Base-by-base conservation (phyloP, 2,797 vertebrate species). In the Anabas testudineus region DNA sequence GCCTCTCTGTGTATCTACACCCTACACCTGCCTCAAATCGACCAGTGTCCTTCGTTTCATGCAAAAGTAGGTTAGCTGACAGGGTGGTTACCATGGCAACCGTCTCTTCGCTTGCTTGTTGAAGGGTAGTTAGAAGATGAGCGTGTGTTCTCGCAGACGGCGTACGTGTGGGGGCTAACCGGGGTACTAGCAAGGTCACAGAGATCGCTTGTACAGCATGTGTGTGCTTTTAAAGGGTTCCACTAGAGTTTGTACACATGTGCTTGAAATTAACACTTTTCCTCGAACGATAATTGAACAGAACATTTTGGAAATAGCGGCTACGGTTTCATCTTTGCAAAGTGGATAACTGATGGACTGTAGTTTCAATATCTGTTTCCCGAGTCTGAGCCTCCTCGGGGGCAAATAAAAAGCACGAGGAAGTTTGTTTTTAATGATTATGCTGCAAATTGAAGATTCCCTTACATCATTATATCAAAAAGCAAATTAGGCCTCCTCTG, bases 71-170 rank as follows among this genome's bases (percentile, higher is more conserved):
- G 90, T 92, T 91, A 90, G 86, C 87, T 90, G 88, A 94, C 87
- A 81, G 75, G n/a, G 83, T 83, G 86, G 87, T 94, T 90, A 89
- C 93, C 90, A 92, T 93, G 90, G 92, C 81, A 93, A 94, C 93
- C 74, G 1, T 64, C 55, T 90, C 72, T 86, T 85, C 84, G 83
- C 85, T 90, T 90, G 74, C 66, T 79, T 58, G 60, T 72, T 83
- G 77, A 81, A 76, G 59, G 73, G 71, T 85, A 83, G 81, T 88
- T 80, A 76, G 71, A 70, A 62, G 64, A 69, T 69, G 79, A 54
- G 83, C 58, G 77, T 46, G 71, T 57, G 53, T 72, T 74, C 51
- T 74, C 45, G 61, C 67, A 84, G 77, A 76, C 57, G 45, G 34
- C 65, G 62, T 54, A 19, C 32, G 45, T 26, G 45, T 22, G 24